Evolutionary conservation across 1,140 invertebrate genomes (phyloP), one percentile per base, ranked within the genome.

Genomic region (Drosophila orosa): DNA sequence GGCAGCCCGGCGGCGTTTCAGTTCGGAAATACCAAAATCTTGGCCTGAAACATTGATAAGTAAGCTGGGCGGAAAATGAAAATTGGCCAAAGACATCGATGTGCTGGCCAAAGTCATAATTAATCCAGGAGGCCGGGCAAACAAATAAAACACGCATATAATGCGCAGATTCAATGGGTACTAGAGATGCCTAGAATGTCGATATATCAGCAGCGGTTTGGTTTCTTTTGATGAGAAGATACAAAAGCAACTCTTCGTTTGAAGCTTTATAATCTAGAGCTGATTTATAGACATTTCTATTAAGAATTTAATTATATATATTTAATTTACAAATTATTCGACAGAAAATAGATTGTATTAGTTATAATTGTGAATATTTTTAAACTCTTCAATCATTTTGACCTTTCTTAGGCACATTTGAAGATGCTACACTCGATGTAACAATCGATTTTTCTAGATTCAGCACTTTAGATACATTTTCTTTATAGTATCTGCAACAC

Each of bases 31-130:
- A 58, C 33, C 52, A 13, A 33, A 39, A 71, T 58, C 67, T 22
- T 10, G 7, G 22, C n/a, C 56, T 54, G 31, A 54, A 52, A 80
- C 78, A 69, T 74, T 65, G 69, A 81, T 71, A 57, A 48, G 67
- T 69, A 37, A 52, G 22, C 31, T 47, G 42, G 40, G 24, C 31
- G 29, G 48, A 37, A 39, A 68, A 57, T 44, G 31, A 45, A 68
- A 67, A 55, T 71, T 45, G 31, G 48, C 63, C 27, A 71, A 58
- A 56, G 66, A 69, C 66, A 44, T 35, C 19, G 31, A 71, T 27
- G 33, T 57, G 35, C 33, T 47, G 67, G 50, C 19, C 42, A 71
- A 48, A 71, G 52, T 71, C 50, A 71, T 71, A 71, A 71, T 71
- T 71, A 71, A 71, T 58, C 71, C 67, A 71, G 52, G 33, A 71